Conservation (phyloP, 1,140 invertebrate species). For the Muscidifurax raptorellus region DNA sequence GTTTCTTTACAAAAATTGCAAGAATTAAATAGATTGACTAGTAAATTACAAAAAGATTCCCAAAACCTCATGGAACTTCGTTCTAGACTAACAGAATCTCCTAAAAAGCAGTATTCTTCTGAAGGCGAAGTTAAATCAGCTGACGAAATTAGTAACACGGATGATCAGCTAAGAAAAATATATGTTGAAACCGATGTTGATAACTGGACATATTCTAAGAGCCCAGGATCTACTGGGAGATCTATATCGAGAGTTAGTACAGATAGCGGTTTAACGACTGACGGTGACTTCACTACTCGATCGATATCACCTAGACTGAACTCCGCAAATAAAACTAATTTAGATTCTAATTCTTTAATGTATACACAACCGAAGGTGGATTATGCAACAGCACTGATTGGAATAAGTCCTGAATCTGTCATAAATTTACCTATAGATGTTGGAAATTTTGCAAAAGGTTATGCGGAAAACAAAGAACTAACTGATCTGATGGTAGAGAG, state of each 20-base stretch:
- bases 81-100: constrained; percentile 79
- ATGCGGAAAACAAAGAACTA: constrained; percentile 74
- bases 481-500: constrained; percentile 74
- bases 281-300: constrained; percentile 72
- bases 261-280: constrained; percentile 72
- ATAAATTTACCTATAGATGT: constrained; percentile 73
- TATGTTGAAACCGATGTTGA: constrained; percentile 81
- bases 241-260: constrained; percentile 73
- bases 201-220: constrained; percentile 84
- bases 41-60: constrained; percentile 86
- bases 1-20: constrained; percentile 86
- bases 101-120: constrained; percentile 75
- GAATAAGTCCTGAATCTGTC: constrained; percentile 69
- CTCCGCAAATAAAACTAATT: constrained; percentile 68
- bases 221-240: constrained; percentile 72
- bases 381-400: constrained; percentile 66
- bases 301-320: constrained; percentile 73
- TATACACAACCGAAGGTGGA: constrained; percentile 67
- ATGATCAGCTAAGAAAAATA: constrained; percentile 82
- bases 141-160: constrained; percentile 81
- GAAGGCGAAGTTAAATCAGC: constrained; percentile 78
- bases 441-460: constrained; percentile 72
- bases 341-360: constrained; percentile 69
- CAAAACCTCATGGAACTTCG: constrained; percentile 85
- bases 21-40: constrained; percentile 85